Evolutionary conservation across 2,113 vertebrate species (phyloP).

Genomic region (Struthidea cinerea): DNA sequence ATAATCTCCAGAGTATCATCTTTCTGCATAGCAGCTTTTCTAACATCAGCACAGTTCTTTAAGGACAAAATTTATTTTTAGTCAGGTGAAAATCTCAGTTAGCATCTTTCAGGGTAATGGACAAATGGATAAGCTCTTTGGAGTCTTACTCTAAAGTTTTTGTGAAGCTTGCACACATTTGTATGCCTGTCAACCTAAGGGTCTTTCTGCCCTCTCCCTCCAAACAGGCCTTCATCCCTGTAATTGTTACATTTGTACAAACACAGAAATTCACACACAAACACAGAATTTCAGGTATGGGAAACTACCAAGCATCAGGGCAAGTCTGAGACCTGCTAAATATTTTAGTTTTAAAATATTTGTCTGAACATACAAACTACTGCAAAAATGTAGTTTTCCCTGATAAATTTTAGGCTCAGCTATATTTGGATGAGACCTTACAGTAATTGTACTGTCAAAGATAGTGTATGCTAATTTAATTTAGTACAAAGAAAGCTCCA

Average conservation of each 20-base stretch:
- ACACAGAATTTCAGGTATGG: background rate
- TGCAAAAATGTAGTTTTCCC: background rate
- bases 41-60: background rate
- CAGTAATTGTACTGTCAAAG: background rate
- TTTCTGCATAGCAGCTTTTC: background rate
- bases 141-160: background rate
- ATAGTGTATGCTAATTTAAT: background rate
- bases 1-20: background rate
- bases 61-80: background rate
- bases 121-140: background rate
- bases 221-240: background rate
- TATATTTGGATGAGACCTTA: background rate
- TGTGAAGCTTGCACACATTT: background rate
- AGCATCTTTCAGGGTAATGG: background rate
- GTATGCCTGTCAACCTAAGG: background rate
- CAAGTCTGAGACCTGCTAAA: background rate
- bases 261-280: background rate
- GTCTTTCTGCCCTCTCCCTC: background rate
- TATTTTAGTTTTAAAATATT: background rate
- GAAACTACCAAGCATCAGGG: background rate
- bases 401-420: background rate
- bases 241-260: background rate
- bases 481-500: background rate
- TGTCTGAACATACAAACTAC: background rate
- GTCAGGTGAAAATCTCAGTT: background rate